These are phyloP conservation scores for Zygaena filipendulae DNA, from an alignment of 2,888 invertebrate genomes.

Conservation along the genomic window DNA sequence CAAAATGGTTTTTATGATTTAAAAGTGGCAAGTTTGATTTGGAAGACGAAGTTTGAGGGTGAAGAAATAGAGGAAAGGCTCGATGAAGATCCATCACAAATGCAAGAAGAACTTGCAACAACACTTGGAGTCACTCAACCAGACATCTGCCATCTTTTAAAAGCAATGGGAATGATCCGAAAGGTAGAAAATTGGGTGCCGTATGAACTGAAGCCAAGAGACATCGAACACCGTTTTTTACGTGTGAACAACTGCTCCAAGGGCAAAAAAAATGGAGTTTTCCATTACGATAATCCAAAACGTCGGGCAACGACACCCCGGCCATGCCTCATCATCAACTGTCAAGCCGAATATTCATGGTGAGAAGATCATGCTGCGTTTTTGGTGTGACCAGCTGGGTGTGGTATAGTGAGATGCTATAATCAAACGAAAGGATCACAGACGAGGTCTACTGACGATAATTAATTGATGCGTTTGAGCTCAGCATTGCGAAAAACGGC, in stretches of 20 bases:
- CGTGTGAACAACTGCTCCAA: too few species aligned
- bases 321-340: constrained; percentile 3
- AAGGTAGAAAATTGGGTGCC: constrained; percentile 10
- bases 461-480: too few species aligned
- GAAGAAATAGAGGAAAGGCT: constrained; percentile 5
- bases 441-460: too few species aligned
- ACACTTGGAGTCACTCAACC: constrained; percentile 1
- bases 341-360: constrained; percentile 1
- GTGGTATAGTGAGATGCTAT: constrained; percentile 14
- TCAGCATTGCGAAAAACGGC: too few species aligned
- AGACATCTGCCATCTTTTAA: constrained; percentile 4
- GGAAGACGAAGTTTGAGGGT: constrained; percentile 4
- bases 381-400: constrained; percentile 18
- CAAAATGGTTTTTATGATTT: constrained; percentile 2
- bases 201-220: constrained; percentile 6
- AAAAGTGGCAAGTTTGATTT: constrained; percentile 4
- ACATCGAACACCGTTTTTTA: constrained; percentile 2
- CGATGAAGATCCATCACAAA: constrained; percentile 3
- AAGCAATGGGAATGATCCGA: constrained; percentile 5
- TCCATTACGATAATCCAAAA: too few species aligned
- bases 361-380: constrained; percentile 13
- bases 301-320: too few species aligned
- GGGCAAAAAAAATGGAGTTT: too few species aligned
- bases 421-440: constrained; percentile 13
- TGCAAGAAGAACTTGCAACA: constrained; percentile 6